phyloP scores from a whole-genome alignment of 92 coral and sea anemone genomes.

The Umimayanthus chanpuru region DNA sequence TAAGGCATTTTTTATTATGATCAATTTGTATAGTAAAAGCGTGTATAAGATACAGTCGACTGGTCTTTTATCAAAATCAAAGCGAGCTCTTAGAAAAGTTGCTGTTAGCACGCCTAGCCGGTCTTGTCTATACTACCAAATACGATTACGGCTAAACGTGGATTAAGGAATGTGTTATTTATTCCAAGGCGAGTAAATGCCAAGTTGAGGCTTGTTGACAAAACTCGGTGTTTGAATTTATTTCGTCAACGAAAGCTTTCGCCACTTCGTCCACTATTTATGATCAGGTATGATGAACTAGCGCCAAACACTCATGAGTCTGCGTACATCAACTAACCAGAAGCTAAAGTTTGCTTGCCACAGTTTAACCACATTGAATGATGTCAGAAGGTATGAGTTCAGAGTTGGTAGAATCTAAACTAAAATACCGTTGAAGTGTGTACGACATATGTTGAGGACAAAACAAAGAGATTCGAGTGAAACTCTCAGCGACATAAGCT shows the following conservation, averaged over 20 bases:
- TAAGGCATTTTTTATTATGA: background rate
- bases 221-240: background rate
- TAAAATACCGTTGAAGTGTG: background rate
- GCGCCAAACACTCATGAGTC: background rate
- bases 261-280: background rate
- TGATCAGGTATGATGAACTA: background rate
- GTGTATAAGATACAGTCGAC: background rate
- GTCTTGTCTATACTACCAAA: background rate
- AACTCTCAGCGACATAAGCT: background rate
- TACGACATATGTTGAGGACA: background rate
- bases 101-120: too few species aligned
- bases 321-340: background rate
- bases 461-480: background rate
- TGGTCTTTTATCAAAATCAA: background rate
- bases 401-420: background rate
- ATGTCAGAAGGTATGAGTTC: background rate
- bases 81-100: background rate
- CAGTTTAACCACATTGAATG: background rate
- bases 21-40: constrained; percentile 27
- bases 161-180: constrained; percentile 12
- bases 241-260: constrained; percentile 1
- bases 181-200: constrained; percentile 11
- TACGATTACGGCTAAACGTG: background rate
- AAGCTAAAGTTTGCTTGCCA: background rate
- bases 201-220: constrained; percentile 24